Base-by-base conservation (phyloP, 1,140 invertebrate species). In the Drosophila sucinea region DNA sequence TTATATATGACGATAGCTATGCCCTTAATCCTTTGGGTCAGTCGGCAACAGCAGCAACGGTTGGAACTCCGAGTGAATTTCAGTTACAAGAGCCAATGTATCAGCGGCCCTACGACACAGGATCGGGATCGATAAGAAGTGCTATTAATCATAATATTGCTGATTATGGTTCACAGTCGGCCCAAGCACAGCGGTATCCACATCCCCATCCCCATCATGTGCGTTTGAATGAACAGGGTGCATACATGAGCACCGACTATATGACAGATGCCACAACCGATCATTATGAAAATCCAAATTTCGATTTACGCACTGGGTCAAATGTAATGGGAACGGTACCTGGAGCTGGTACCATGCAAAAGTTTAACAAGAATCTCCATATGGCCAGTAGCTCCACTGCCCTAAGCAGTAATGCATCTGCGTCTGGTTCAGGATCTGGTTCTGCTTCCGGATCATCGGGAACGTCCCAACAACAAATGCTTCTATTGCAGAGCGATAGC, bases 1-100 rank as follows among this genome's bases (percentile, higher is more conserved):
- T 96, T 17, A 95, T 96, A 32, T 96, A 96, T 80, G 96, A 96
- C 65, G 93, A 94, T 35, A 92, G 82, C 61, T 92, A 87, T 66
- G 91, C 90, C 0, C 63, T 92, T 1, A 92, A 85, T 55, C 76
- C 91, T 4, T 61, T 92, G 3, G 72, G 70, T 3, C 68, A 60
- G 17, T 5, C 44, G 8, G 10, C 55, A 17, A 23, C 7, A 25
- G 55, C 55, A 29, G 7, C 35, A 23, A 33, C 68, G n/a, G 57
- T 17, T 4, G 27, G 67, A 40, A 57, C 67, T 40, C 63, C 75
- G 3, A 51, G 67, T 27, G 83, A 89, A 6, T 90, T 81, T 62
- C 87, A 91, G 47, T 35, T 85, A 29, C 83, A 87, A n/a, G 90
- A 91, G 29, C 76, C 90, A 1, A 91, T 87, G 76, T 86, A 92